phyloP scores from a whole-genome alignment of 2,888 invertebrate species.

The Antheraea yamamai region DNA sequence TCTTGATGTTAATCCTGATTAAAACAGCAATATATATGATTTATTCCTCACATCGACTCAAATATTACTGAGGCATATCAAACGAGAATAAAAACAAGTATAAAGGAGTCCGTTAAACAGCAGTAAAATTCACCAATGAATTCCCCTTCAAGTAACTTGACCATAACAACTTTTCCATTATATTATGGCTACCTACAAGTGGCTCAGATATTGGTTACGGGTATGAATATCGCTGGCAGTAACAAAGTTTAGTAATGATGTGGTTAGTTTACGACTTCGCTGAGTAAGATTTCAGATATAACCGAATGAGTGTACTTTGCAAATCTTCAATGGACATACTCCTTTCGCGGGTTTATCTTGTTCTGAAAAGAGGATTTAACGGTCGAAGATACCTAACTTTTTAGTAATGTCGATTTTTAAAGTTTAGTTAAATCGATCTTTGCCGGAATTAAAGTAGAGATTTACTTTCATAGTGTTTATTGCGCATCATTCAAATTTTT shows the following conservation, averaged over 20 bases:
- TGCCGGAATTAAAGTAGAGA: too few species aligned
- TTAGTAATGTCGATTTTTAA: too few species aligned
- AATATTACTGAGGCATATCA: not conserved
- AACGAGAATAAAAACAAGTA: not conserved
- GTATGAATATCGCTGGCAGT: slow-evolving; percentile 4
- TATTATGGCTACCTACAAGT: not conserved
- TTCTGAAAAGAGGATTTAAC: not conserved
- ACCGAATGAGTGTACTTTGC: not conserved
- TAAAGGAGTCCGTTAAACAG: not conserved
- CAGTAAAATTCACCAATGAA: not conserved
- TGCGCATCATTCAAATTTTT: too few species aligned
- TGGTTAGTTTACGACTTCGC: not conserved
- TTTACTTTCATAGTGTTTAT: too few species aligned
- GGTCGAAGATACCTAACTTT: not conserved
- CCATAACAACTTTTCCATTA: slow-evolving; percentile 2
- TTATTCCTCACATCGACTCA: not conserved
- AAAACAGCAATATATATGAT: too few species aligned
- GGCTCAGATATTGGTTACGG: slow-evolving; percentile 5
- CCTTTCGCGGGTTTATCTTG: not conserved
- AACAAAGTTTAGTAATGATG: slow-evolving; percentile 3
- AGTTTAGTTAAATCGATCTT: too few species aligned
- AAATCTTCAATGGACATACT: not conserved
- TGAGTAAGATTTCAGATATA: not conserved
- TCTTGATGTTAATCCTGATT: too few species aligned
- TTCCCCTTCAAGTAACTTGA: not conserved